Percentiles rank a stretch among this genome's conserved stretches.
Evolutionary conservation across 1,140 invertebrate genomes (phyloP).

Genomic region (Globodera ellingtonae): DNA sequence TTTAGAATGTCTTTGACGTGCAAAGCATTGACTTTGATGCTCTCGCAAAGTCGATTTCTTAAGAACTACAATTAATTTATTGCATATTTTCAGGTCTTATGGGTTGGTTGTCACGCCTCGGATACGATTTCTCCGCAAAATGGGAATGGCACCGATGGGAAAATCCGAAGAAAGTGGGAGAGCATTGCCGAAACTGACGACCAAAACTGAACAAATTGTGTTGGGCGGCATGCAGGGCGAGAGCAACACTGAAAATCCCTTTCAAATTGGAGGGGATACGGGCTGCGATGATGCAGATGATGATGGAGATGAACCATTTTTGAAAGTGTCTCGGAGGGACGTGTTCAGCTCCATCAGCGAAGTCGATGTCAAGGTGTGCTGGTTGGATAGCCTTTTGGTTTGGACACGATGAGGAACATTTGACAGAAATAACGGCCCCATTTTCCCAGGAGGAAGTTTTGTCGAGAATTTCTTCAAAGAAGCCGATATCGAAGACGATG

Average conservation of each 20-base stretch:
- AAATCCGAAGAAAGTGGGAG: conserved; percentile 24
- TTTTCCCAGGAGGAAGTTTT: conserved; percentile 43
- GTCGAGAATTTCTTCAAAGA: conserved; percentile 38
- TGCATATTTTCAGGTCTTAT: conserved; percentile 51
- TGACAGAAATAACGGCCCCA: background rate
- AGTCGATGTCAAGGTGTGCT: conserved; percentile 16
- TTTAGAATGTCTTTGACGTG: conserved; percentile 55
- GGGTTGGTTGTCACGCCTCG: conserved; percentile 58
- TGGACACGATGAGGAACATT: background rate
- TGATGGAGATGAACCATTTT: conserved; percentile 45
- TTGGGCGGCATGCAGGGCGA: background rate
- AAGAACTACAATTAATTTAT: too few species aligned
- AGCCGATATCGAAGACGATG: conserved; percentile 47
- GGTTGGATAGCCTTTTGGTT: background rate
- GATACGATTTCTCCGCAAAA: conserved; percentile 55
- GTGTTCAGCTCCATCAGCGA: conserved; percentile 48
- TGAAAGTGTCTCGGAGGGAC: conserved; percentile 52
- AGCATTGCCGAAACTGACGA: background rate
- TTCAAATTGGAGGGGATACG: conserved; percentile 26
- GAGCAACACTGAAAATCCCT: background rate
- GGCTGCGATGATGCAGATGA: conserved; percentile 38
- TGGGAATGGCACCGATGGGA: conserved; percentile 31
- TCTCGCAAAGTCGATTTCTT: conserved; percentile 36
- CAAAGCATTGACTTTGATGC: conserved; percentile 56
- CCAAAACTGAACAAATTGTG: conserved; percentile 9